phyloP scores from a whole-genome alignment of 2,113 vertebrate species.

The Protobothrops flavoviridis region DNA sequence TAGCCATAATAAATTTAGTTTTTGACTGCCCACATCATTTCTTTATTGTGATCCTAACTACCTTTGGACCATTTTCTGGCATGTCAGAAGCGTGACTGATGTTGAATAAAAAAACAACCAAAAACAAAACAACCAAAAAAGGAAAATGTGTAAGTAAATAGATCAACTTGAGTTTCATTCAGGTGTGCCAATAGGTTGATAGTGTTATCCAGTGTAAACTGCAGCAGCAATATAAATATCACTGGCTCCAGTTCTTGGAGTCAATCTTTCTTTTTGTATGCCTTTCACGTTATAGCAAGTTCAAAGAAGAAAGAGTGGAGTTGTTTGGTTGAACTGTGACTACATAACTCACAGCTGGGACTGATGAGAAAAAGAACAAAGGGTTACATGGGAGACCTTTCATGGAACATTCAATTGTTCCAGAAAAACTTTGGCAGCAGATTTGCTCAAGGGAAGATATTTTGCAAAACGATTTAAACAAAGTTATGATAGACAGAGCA shows the following conservation, averaged over 20 bases:
- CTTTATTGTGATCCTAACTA: neutral
- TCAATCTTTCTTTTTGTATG: neutral
- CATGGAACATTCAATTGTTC: neutral
- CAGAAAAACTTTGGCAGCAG: slow-evolving; percentile 11
- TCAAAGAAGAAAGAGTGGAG: slow-evolving; percentile 4
- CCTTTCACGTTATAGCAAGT: neutral
- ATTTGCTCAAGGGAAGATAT: slow-evolving; percentile 8
- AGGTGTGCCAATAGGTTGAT: neutral
- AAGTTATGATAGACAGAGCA: slow-evolving; percentile 1
- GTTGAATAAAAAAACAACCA: neutral
- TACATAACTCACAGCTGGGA: neutral
- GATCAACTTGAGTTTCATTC: neutral
- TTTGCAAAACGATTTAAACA: slow-evolving; percentile 28
- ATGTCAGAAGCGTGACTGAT: neutral
- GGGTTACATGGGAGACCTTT: slow-evolving; percentile 14
- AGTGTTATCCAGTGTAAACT: neutral
- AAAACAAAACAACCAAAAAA: neutral
- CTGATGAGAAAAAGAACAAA: slow-evolving; percentile 22
- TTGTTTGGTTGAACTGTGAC: slow-evolving; percentile 10
- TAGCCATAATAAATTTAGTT: neutral
- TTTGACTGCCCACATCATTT: neutral
- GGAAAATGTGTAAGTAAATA: neutral
- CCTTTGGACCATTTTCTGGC: neutral
- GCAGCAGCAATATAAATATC: neutral
- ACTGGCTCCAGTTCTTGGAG: neutral